Evolutionary conservation across 2,888 invertebrate genomes (phyloP), one percentile per base, ranked within the genome.

Genomic region (Ophioninae sp.): DNA sequence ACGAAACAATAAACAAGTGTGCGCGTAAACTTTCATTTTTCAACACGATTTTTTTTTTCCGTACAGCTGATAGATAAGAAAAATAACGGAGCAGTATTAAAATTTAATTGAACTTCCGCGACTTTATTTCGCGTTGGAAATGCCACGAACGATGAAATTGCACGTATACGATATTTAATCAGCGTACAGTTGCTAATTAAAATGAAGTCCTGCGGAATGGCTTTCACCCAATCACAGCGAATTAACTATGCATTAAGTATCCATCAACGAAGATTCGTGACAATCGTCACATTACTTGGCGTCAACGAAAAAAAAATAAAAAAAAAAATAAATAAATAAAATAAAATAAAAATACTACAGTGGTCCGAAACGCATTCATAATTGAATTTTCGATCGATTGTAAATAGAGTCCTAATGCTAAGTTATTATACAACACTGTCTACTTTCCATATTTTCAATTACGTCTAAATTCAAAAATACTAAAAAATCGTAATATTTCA

Each of bases 111-210:
- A 59, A 59, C 20, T 41, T 37, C 20, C 37, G 20, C 10, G 21
- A 37, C 10, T 10, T 61, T 68, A 39, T 77, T 68, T 39, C 39
- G 2, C 30, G n/a, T 23, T 61, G 44, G 30, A 30, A 68, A 68
- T 20, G 59, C 6, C 20, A 20, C 13, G 44, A 8, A 59, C n/a
- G 7, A 50, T n/a, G 41, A 70, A 72, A 72, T 21, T n/a, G 65
- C 72, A 73, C 70, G 77, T 68, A 78, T 8, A 17, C 8, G n/a
- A 39, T 6, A 21, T 56, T n/a, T 10, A 68, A 44, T 23, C 17
- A 17, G 50, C 13, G 39, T 37, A 70, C 64, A 62, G 37, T 56
- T 17, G 20, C 7, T 56, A 78, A 78, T 70, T 70, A 68, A 78
- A 78, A 56, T 17, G 17, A 50, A 50, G 21, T 78, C 30, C 7